phyloP scores from a whole-genome alignment of 2,113 vertebrate species.

The Serinus canaria region DNA sequence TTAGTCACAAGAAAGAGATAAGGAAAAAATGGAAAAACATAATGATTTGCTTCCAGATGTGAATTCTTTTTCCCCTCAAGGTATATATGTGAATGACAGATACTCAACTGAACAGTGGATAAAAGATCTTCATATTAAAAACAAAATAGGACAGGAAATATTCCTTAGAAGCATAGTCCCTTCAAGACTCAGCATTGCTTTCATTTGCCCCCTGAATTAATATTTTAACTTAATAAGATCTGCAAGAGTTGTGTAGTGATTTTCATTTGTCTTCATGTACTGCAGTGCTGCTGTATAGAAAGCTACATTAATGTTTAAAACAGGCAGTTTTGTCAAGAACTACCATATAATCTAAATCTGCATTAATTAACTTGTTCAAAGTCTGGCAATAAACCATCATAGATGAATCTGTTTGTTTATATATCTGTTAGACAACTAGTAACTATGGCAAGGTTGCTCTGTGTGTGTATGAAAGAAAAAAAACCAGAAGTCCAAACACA shows the following conservation, averaged over 20 bases:
- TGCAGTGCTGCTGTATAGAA: slow-evolving; percentile 17
- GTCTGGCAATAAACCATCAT: background rate
- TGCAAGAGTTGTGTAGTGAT: background rate
- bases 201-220: slow-evolving; percentile 55
- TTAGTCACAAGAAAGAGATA: slow-evolving; percentile 49
- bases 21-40: background rate
- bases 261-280: slow-evolving; percentile 20
- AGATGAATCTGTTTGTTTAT: slow-evolving; percentile 54
- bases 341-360: slow-evolving; percentile 37
- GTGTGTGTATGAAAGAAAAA: background rate
- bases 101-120: slow-evolving; percentile 36
- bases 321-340: slow-evolving; percentile 49
- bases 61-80: slow-evolving; percentile 22
- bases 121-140: slow-evolving; percentile 65
- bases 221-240: slow-evolving; percentile 57
- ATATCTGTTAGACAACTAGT: slow-evolving; percentile 28
- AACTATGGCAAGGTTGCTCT: background rate
- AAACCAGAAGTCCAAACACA: background rate
- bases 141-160: slow-evolving; percentile 27
- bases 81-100: background rate
- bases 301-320: slow-evolving; percentile 59
- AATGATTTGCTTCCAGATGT: slow-evolving; percentile 53
- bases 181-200: slow-evolving; percentile 45
- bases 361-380: slow-evolving; percentile 70
- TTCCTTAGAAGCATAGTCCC: background rate